Evolutionary conservation across 2,797 vertebrate genomes (phyloP).

Genomic region (Gila robusta): DNA sequence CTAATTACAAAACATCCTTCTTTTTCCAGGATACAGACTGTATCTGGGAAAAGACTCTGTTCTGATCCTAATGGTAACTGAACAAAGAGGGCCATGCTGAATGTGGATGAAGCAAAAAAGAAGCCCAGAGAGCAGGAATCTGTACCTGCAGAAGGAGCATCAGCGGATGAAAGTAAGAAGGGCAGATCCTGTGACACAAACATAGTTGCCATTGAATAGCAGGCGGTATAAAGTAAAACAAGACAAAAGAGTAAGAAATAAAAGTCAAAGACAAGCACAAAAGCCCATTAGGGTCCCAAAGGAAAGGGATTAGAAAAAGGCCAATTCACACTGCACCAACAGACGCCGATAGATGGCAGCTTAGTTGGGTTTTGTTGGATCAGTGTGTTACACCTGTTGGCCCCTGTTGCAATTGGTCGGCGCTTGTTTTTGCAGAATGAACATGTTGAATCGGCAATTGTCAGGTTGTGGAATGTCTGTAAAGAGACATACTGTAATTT

Average conservation of each 20-base stretch:
- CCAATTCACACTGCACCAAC: too few species aligned
- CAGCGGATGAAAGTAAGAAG: neutral
- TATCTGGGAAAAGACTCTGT: neutral
- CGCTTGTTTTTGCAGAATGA: too few species aligned
- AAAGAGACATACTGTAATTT: too few species aligned
- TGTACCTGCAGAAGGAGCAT: neutral
- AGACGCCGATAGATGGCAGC: too few species aligned
- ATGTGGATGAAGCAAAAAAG: conserved; percentile 32
- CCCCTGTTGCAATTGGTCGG: too few species aligned
- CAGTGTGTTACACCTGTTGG: too few species aligned
- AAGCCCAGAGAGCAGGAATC: neutral
- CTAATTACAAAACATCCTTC: neutral
- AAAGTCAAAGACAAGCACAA: neutral
- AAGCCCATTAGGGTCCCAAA: neutral
- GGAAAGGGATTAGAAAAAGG: neutral
- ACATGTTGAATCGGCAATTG: too few species aligned
- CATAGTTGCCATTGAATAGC: conserved; percentile 2
- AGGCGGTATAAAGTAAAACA: neutral
- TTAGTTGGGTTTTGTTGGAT: too few species aligned
- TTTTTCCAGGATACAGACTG: conserved; percentile 63
- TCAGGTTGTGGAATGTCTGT: too few species aligned
- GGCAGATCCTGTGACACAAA: neutral
- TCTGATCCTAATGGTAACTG: conserved; percentile 14
- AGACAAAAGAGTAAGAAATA: neutral
- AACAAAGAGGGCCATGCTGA: conserved; percentile 7